Evolutionary conservation across 2,797 vertebrate genomes (phyloP), one percentile per base, ranked within the genome.

Genomic region (Xyrichtys novacula): DNA sequence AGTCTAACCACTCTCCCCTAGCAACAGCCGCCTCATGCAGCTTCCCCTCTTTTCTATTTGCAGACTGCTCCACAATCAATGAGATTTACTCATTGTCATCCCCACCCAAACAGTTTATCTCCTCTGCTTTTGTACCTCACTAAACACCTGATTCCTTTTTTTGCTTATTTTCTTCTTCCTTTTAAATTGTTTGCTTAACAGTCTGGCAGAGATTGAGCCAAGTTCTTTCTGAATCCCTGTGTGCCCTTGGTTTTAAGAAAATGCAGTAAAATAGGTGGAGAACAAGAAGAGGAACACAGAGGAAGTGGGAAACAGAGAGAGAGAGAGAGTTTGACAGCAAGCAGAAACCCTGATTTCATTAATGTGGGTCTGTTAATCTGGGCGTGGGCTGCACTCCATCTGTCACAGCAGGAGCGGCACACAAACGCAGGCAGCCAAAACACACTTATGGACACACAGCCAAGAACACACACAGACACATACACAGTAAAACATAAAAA

Each of bases 291-390:
- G 17, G 12, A 69, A 44, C 20, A 48, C 5, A 36, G 22, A 81
- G 42, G 39, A 57, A 64, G 55, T 17, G 58, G 65, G 53, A 32
- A 57, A 76, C 25, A 57, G 69, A 22, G 54, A 57, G 20, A 10
- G 68, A 56, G 71, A 57, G 58, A 52, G 81, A 74, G 64, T 54
- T 52, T 63, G 62, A 72, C 58, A 72, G 68, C 47, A 72, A 76
- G 74, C 78, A 80, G 42, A 80, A 44, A 76, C 74, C 67, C 83
- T 87, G 87, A 89, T 92, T 90, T 81, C 70, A 88, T 88, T 91
- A 85, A 89, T 86, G 71, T 88, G 75, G 78, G 80, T 88, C 77
- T 88, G 77, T 86, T 91, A 91, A 93, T 91, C 91, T 93, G 91
- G 87, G 89, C 63, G 85, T 93, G 71, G 89, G 79, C 89, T 83